Conservation (phyloP, 1,140 invertebrate species). For the Philotrypesis tridentata region DNA sequence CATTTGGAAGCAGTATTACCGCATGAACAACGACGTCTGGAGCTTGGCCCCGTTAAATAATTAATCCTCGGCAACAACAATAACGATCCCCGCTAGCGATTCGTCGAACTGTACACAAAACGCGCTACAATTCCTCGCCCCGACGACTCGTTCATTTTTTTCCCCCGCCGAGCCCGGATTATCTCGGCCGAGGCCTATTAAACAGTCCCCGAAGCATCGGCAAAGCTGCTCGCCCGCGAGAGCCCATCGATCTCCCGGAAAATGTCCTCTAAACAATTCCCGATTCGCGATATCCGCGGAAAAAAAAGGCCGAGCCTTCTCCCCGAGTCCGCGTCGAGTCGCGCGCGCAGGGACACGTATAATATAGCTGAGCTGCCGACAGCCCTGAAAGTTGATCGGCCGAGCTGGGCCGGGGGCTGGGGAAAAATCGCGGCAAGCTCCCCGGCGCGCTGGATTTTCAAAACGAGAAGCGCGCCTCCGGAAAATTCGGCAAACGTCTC, state of each 20-base stretch:
- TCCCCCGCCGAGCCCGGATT: not conserved
- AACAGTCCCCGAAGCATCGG: not conserved
- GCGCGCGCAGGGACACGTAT: too few relatives aligned
- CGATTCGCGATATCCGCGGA: not conserved
- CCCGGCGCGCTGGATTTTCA: not conserved
- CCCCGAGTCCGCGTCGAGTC: not conserved
- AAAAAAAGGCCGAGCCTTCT: not conserved
- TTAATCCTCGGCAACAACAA: not conserved
- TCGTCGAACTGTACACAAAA: not conserved
- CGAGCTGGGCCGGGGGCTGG: not conserved
- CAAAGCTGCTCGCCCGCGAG: not conserved
- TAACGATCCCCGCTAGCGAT: not conserved
- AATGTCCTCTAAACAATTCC: not conserved
- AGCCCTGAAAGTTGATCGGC: not conserved
- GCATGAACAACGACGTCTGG: too few relatives aligned
- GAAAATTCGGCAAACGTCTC: not conserved
- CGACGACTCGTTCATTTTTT: not conserved
- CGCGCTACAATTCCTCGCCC: not conserved
- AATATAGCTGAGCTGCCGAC: too few relatives aligned
- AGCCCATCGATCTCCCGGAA: not conserved
- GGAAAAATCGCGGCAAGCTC: not conserved
- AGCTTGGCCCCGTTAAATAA: too few relatives aligned
- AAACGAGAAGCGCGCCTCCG: not conserved
- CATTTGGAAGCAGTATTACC: not conserved
- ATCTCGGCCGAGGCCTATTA: not conserved